Evolutionary conservation across 1,140 invertebrate species (phyloP).

Genomic region (Zeugodacus cucurbitae): DNA sequence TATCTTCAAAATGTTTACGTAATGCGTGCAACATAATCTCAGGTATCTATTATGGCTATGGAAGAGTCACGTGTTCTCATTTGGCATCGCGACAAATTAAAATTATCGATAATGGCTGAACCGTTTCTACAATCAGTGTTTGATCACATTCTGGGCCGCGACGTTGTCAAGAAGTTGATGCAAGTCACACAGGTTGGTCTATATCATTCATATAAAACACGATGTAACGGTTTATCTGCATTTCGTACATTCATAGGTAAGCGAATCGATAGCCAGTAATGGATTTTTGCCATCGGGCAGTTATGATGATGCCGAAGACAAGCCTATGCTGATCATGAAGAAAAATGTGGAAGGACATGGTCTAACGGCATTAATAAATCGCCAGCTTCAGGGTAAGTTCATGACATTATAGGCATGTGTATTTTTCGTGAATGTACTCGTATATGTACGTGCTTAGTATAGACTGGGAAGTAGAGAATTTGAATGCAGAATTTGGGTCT

Average conservation of each 20-base stretch:
- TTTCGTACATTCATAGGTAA: conserved; percentile 69
- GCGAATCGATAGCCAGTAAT: conserved; percentile 82
- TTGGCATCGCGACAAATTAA: conserved; percentile 87
- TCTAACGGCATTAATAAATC: conserved; percentile 79
- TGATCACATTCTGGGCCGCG: conserved; percentile 86
- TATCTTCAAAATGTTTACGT: too few relatives aligned
- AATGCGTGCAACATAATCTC: conserved; percentile 49
- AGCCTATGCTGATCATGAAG: conserved; percentile 80
- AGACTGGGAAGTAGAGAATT: not conserved
- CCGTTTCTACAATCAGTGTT: conserved; percentile 87
- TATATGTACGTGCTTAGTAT: not conserved
- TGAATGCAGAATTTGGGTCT: not conserved
- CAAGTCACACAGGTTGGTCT: conserved; percentile 73
- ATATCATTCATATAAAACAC: not conserved
- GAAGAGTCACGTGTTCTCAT: conserved; percentile 87
- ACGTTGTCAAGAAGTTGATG: conserved; percentile 91
- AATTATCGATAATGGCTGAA: conserved; percentile 85
- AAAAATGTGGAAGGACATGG: conserved; percentile 79
- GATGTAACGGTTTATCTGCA: not conserved
- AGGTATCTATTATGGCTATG: conserved; percentile 90
- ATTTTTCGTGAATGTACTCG: not conserved
- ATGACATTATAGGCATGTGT: not conserved
- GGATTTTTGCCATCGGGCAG: conserved; percentile 76
- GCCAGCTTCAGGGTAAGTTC: conserved; percentile 79
- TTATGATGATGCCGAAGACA: conserved; percentile 78